These are phyloP conservation scores for Stegodyphus mimosarum DNA, from an alignment of 1,140 invertebrate species.

Conservation along the genomic window DNA sequence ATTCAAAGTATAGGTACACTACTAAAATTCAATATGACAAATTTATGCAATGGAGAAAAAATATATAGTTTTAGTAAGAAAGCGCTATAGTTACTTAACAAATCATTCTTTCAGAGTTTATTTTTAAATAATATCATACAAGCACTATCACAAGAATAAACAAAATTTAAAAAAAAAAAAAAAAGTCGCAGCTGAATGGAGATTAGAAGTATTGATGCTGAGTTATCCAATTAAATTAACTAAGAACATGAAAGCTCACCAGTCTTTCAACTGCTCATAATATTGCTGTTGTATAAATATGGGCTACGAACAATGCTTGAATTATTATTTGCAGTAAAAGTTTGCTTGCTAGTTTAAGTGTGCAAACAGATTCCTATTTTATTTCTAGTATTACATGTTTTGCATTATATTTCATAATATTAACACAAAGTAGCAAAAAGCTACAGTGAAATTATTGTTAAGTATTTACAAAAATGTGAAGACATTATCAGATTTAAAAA, in stretches of 20 bases:
- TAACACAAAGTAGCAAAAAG: conserved; percentile 35
- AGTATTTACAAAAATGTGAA: conserved; percentile 46
- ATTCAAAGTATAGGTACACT: no score
- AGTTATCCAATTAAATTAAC: background rate
- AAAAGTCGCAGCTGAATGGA: conserved; percentile 44
- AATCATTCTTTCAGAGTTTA: conserved; percentile 53
- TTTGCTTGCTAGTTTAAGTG: conserved; percentile 15
- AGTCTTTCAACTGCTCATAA: no score
- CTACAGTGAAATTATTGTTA: conserved; percentile 39
- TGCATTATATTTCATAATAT: background rate
- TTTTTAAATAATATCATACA: conserved; percentile 58
- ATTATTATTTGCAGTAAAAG: no score
- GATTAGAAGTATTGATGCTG: conserved; percentile 20
- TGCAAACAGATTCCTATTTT: conserved; percentile 34
- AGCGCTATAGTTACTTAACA: conserved; percentile 34
- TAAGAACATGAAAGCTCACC: conserved; percentile 1
- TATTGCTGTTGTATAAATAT: conserved; percentile 39
- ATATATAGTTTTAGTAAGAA: no score
- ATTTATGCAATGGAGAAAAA: no score
- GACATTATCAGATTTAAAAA: no score
- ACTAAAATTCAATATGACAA: no score
- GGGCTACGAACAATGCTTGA: conserved; percentile 10
- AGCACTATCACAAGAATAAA: conserved; percentile 50
- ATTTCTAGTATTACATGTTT: conserved; percentile 27
- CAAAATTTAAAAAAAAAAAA: no score